Percentiles rank a stretch among this genome's conserved stretches.
These are phyloP conservation scores for Drosophila equinoxialis DNA, from an alignment of 1,140 invertebrate genomes.

Conservation along the genomic window DNA sequence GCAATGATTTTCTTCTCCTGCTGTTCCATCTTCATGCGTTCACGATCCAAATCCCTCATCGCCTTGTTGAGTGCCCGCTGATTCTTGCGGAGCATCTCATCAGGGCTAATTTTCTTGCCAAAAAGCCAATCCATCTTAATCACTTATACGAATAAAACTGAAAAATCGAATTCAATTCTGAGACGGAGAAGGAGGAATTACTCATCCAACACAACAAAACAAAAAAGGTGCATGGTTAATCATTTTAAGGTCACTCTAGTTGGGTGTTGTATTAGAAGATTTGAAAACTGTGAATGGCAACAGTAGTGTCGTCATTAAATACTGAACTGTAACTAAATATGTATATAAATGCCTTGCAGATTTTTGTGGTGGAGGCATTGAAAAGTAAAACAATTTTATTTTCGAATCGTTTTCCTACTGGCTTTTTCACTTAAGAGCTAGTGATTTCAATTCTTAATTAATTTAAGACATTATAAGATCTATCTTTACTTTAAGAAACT, in stretches of 20 bases:
- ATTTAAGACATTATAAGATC: neutral
- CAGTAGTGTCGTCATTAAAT: neutral
- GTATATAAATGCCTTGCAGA: no score
- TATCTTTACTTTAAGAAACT: neutral
- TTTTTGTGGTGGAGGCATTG: no score
- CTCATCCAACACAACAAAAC: conserved; percentile 70
- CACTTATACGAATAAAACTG: neutral
- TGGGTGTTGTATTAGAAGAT: neutral
- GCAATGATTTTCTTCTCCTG: conserved; percentile 99
- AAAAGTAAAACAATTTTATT: neutral
- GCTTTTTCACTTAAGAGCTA: no score
- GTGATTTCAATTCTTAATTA: neutral
- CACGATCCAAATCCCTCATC: conserved; percentile 98
- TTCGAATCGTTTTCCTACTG: neutral
- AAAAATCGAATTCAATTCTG: conserved; percentile 26
- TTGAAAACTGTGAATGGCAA: conserved; percentile 6
- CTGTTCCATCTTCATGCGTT: conserved; percentile 97
- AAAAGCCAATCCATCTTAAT: conserved; percentile 96
- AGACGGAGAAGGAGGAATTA: conserved; percentile 47
- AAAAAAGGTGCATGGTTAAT: conserved; percentile 30
- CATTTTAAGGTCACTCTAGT: conserved; percentile 15
- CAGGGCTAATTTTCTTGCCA: conserved; percentile 97
- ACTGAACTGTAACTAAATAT: no score
- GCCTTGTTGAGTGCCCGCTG: conserved; percentile 99
- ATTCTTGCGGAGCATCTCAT: conserved; percentile 99